Conservation (phyloP, 1,140 invertebrate species). For the Drosophila mojavensis region DNA sequence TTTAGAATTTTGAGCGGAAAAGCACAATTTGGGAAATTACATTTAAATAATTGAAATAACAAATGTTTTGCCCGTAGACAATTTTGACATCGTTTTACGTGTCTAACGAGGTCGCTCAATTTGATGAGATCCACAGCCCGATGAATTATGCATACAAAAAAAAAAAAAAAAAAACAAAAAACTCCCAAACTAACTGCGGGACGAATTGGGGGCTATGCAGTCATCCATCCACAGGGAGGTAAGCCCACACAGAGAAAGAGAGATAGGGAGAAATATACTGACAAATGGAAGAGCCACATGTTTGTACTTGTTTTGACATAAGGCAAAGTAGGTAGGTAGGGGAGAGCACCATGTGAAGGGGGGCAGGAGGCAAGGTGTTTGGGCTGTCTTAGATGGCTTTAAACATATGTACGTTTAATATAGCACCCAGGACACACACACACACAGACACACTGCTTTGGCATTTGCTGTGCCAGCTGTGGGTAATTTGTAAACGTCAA, state of each 20-base stretch:
- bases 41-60: conserved; percentile 79
- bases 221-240: conserved; percentile 24
- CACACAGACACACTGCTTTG: conserved; percentile 31
- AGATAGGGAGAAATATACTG: conserved; percentile 26
- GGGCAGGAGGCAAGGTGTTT: background rate
- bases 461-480: conserved; percentile 72
- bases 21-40: conserved; percentile 74
- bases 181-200: conserved; percentile 55
- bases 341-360: background rate
- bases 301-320: conserved; percentile 67
- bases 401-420: conserved; percentile 80
- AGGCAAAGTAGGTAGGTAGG: background rate
- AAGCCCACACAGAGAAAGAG: conserved; percentile 3
- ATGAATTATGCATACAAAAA: conserved; percentile 70
- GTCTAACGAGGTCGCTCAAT: conserved; percentile 72
- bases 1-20: conserved; percentile 24
- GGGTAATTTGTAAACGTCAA: conserved; percentile 81
- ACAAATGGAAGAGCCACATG: conserved; percentile 62
- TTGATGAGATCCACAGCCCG: conserved; percentile 69
- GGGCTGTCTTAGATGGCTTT: conserved; percentile 36
- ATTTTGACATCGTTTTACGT: conserved; percentile 69
- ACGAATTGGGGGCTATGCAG: conserved; percentile 2
- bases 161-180: background rate
- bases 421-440: conserved; percentile 50
- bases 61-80: conserved; percentile 68